Conservation (phyloP, 2,888 invertebrate species). For the Xylocampa areola region DNA sequence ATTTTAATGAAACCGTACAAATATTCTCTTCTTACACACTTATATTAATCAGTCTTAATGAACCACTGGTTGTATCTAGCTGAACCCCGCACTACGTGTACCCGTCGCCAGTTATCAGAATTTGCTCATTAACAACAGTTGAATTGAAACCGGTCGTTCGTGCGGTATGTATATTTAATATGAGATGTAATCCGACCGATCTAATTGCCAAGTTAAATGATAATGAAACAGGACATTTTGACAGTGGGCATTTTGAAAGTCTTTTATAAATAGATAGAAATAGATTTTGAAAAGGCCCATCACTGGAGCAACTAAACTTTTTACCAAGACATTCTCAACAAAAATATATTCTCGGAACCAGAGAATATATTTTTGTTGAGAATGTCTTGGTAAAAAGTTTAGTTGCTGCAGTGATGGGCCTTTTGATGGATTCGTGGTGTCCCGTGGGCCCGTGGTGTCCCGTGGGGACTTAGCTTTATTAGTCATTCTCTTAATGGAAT, state of each 20-base stretch:
- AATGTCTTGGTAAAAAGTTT: too few relatives aligned
- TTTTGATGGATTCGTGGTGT: too few relatives aligned
- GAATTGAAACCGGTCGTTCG: constrained; percentile 35
- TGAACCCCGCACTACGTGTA: constrained; percentile 15
- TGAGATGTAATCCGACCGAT: constrained; percentile 50
- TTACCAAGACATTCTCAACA: too few relatives aligned
- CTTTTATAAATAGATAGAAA: constrained; percentile 39
- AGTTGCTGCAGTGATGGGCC: too few relatives aligned
- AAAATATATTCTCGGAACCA: too few relatives aligned
- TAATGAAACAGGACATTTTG: constrained; percentile 41
- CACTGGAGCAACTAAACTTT: too few relatives aligned
- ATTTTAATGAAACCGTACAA: constrained; percentile 14
- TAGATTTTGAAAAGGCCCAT: constrained; percentile 28
- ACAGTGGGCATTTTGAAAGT: constrained; percentile 53
- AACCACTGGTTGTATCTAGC: constrained; percentile 29
- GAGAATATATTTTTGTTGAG: too few relatives aligned
- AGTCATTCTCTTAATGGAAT: too few relatives aligned
- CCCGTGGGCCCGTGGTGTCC: too few relatives aligned
- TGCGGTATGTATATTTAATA: constrained; percentile 47
- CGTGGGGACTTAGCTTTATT: too few relatives aligned
- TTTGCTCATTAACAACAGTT: constrained; percentile 28
- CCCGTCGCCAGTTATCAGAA: constrained; percentile 21
- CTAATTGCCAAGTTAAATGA: constrained; percentile 49
- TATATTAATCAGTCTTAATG: constrained; percentile 37
- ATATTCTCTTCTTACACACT: constrained; percentile 10